A percentile compares a stretch with the other conserved stretches of the same genome.
These are phyloP conservation scores for Brachionus calyciflorus DNA, from an alignment of 1,140 invertebrate species.

Conservation along the genomic window DNA sequence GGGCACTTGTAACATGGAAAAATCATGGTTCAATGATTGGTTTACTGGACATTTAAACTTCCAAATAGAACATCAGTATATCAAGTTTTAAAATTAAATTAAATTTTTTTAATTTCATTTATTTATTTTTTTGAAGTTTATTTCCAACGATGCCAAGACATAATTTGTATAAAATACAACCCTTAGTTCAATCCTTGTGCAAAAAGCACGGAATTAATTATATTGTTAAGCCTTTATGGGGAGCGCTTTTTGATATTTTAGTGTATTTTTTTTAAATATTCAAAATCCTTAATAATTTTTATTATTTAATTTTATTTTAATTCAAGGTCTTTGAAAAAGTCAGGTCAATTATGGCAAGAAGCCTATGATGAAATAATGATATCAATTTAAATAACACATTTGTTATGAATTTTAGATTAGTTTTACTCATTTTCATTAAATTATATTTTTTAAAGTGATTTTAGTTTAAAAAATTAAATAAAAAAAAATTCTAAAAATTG, in stretches of 20 bases:
- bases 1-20: slow-evolving; percentile 50
- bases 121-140: slow-evolving; percentile 50
- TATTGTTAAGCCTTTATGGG: slow-evolving; percentile 53
- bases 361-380: slow-evolving; percentile 38
- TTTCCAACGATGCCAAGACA: slow-evolving; percentile 61
- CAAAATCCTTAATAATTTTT: background rate
- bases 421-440: background rate
- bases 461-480: too few relatives aligned
- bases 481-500: too few relatives aligned
- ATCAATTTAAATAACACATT: background rate
- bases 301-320: background rate
- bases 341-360: slow-evolving; percentile 45
- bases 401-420: background rate
- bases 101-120: too few relatives aligned
- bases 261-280: slow-evolving; percentile 49
- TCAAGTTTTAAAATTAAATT: background rate
- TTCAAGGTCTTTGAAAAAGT: slow-evolving; percentile 36
- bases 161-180: slow-evolving; percentile 57
- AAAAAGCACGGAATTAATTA: slow-evolving; percentile 57
- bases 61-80: slow-evolving; percentile 61
- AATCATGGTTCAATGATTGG: slow-evolving; percentile 49
- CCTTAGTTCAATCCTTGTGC: slow-evolving; percentile 56
- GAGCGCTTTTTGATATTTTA: slow-evolving; percentile 57
- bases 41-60: slow-evolving; percentile 62
- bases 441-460: background rate